A percentile compares a stretch with the other conserved stretches of the same genome.
Conservation (phyloP, 1,140 invertebrate genomes). For the Drosophila ohnishii region DNA sequence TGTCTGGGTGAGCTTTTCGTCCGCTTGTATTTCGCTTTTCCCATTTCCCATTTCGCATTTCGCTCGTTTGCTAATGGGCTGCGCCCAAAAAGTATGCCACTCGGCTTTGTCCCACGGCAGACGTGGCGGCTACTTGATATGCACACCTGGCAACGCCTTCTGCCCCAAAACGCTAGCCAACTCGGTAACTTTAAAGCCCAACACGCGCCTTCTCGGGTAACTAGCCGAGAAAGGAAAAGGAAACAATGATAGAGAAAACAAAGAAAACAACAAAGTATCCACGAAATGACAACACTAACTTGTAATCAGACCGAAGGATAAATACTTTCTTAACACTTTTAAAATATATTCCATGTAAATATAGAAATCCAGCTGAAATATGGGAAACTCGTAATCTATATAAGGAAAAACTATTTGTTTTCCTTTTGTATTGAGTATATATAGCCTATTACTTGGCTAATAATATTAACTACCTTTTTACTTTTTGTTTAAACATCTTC, state of each 20-base stretch:
- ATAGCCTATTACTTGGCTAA: no score
- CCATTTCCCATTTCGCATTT: slow-evolving; percentile 21
- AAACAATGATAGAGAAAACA: slow-evolving; percentile 24
- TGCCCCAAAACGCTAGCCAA: slow-evolving; percentile 38
- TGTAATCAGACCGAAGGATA: neutral
- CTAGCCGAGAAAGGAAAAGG: slow-evolving; percentile 20
- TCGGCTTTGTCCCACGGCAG: slow-evolving; percentile 29
- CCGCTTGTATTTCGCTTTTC: slow-evolving; percentile 27
- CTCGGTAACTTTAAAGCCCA: slow-evolving; percentile 54
- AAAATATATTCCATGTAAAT: neutral
- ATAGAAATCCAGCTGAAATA: neutral
- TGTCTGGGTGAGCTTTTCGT: slow-evolving; percentile 14
- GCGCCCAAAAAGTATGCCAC: slow-evolving; percentile 56
- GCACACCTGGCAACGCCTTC: slow-evolving; percentile 59
- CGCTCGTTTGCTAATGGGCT: slow-evolving; percentile 56
- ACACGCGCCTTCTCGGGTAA: slow-evolving; percentile 42
- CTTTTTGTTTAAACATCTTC: no score
- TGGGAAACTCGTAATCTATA: neutral
- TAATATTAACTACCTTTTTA: neutral
- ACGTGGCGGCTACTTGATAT: slow-evolving; percentile 73
- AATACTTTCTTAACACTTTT: neutral
- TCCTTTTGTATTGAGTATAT: neutral
- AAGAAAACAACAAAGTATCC: slow-evolving; percentile 1
- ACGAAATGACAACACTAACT: neutral
- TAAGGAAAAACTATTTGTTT: neutral